Conservation (phyloP, 2,113 vertebrate species). For the Tretioscincus oriximinensis region DNA sequence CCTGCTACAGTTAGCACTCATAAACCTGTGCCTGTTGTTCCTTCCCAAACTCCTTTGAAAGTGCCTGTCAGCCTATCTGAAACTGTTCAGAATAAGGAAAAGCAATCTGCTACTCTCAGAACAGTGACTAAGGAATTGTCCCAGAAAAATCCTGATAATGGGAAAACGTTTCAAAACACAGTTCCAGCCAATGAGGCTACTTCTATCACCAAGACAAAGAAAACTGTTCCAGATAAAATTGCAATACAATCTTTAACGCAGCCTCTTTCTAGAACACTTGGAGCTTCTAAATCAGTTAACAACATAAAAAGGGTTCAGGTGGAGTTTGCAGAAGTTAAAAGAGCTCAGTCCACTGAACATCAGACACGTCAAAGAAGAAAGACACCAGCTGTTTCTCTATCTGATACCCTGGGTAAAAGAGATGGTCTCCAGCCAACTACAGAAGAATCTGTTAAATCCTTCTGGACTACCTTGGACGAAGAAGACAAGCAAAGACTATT, state of each 20-base stretch:
- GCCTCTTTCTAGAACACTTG: constrained; percentile 8
- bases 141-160: constrained; percentile 26
- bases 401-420: constrained; percentile 32
- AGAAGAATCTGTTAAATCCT: constrained; percentile 48
- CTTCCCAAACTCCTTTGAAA: constrained; percentile 59
- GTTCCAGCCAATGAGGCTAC: not conserved
- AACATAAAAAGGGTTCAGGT: constrained; percentile 63
- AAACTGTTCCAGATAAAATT: constrained; percentile 17
- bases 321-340: constrained; percentile 78
- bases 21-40: constrained; percentile 33
- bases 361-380: constrained; percentile 80
- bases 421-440: constrained; percentile 18
- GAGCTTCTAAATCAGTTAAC: constrained; percentile 32
- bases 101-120: constrained; percentile 13
- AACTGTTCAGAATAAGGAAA: constrained; percentile 28
- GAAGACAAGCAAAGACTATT: constrained; percentile 68
- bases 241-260: constrained; percentile 26
- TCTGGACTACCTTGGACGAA: constrained; percentile 68
- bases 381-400: constrained; percentile 65
- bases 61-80: constrained; percentile 30
- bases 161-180: constrained; percentile 13
- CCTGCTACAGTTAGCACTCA: constrained; percentile 37
- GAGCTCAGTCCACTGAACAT: constrained; percentile 80
- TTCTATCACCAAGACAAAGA: constrained; percentile 37
- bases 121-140: constrained; percentile 27